Evolutionary conservation across 2,888 invertebrate genomes (phyloP), one percentile per base, ranked within the genome.

Genomic region (Synergus laeviventris): DNA sequence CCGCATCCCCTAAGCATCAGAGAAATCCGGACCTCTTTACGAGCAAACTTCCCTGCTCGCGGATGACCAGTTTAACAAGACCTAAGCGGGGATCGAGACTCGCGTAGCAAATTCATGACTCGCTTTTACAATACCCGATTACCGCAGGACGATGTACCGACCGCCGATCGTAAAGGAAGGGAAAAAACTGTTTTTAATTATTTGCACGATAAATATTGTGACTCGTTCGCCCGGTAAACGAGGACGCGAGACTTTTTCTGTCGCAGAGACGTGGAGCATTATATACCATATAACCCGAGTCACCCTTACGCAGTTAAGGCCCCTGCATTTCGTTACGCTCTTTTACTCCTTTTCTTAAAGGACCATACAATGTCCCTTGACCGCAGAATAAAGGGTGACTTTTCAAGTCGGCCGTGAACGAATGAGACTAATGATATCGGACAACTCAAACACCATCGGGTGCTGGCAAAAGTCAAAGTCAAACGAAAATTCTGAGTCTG

Each of bases 181-280:
- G 36, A 74, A 79, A 76, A 76, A 81, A 80, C 81, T 82, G 84
- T 83, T 84, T 81, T 81, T 83, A 85, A 87, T 87, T 86, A 87
- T 87, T 87, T 81, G 81, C 84, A 80, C 84, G 84, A 82, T 83
- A 86, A 87, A 87, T 86, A 87, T 87, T 86, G 84, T 86, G 87
- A 87, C 86, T 84, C 74, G 78, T 76, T 76, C 81, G 56, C 42
- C 74, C 76, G 77, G 74, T 77, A 74, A 74, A 70, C 62, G 62
- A 70, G 74, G 36, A 56, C 31, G 75, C 60, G 56, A 77, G 61
- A 73, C 64, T 76, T 73, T 54, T 62, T 36, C 49, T 61, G 70
- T 39, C 54, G 77, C 39, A 42, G 64, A 60, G 24, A 1, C 76
- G 78, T 77, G 74, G 73, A 76, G 73, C 82, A 82, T 79, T 81